These are phyloP conservation scores for Porphyrio hochstetteri DNA, from an alignment of 2,113 vertebrate genomes.

Conservation along the genomic window DNA sequence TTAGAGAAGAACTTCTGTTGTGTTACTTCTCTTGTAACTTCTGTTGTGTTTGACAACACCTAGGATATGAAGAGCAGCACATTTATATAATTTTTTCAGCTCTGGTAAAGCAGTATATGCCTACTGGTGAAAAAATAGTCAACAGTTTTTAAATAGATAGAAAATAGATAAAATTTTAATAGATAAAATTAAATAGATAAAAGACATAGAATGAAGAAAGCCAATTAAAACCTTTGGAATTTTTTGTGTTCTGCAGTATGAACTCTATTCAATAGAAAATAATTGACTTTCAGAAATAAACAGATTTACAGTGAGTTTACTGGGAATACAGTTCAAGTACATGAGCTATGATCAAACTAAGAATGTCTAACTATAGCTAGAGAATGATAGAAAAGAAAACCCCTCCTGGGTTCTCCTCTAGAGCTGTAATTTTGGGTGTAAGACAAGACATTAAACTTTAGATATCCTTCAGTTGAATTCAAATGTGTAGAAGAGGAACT, in stretches of 20 bases:
- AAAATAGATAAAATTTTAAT: too few relatives aligned
- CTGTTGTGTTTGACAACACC: background rate
- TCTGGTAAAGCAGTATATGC: background rate
- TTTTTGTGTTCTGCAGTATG: background rate
- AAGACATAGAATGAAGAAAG: background rate
- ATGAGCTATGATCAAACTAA: background rate
- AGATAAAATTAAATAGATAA: too few relatives aligned
- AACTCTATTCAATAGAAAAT: background rate
- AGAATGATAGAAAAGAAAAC: background rate
- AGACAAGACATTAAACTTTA: background rate
- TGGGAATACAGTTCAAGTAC: background rate
- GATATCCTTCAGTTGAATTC: background rate
- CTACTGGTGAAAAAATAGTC: background rate
- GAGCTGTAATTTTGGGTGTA: background rate
- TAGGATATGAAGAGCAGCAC: background rate
- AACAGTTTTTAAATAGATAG: background rate
- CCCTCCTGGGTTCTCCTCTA: background rate
- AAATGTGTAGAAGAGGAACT: background rate
- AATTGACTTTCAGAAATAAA: background rate
- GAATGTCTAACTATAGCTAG: background rate
- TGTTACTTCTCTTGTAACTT: background rate
- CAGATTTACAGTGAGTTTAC: background rate
- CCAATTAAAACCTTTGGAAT: background rate
- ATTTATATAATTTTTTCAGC: background rate
- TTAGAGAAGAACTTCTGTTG: background rate